Base-by-base conservation (phyloP, 2,888 invertebrate species). In the Lordiphosa andalusiaca region DNA sequence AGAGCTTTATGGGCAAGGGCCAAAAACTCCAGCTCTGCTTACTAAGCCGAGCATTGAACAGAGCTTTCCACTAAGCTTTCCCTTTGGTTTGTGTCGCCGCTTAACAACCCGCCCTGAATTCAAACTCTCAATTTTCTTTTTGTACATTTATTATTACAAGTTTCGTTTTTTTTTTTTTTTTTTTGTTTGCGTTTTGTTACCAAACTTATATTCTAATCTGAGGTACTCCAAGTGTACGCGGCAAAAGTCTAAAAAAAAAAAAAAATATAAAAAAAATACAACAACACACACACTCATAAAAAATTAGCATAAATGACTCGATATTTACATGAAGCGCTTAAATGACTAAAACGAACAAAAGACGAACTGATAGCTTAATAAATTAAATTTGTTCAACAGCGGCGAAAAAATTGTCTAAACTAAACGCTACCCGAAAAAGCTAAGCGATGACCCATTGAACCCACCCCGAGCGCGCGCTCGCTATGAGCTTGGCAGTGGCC, bases 291-390 rank as follows among this genome's bases (percentile, higher is more conserved):
- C 19, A 51, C 23, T 42, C 33, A 51, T 10, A 1, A 53, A 41
- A 68, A 58, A 51, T 74, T 71, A 83, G 61, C 77, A 84, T 80
- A 85, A 75, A 84, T 84, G 84, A 84, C 84, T 84, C 73, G 83
- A 84, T 84, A 84, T 85, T 71, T 84, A 84, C 84, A 84, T 70
- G 46, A 81, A 83, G 74, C 81, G 62, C 77, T 73, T 85, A 83
- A 61, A 21, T 74, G 71, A 77, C 78, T 84, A 77, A 67, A 62
- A 58, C 64, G 47, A 54, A 54, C 37, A 6, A 3, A 10, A 16
- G 4, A 5, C 4, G 19, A 52, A 59, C 51, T 60, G 55, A 42
- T 12, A 16, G 71, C 77, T 73, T 66, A 71, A 84, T 78, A 78
- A 84, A 77, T 81, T 61, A 73, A 55, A 38, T 53, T 56, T 69